phyloP scores from a whole-genome alignment of 1,140 invertebrate genomes.

The Cydia fagiglandana region DNA sequence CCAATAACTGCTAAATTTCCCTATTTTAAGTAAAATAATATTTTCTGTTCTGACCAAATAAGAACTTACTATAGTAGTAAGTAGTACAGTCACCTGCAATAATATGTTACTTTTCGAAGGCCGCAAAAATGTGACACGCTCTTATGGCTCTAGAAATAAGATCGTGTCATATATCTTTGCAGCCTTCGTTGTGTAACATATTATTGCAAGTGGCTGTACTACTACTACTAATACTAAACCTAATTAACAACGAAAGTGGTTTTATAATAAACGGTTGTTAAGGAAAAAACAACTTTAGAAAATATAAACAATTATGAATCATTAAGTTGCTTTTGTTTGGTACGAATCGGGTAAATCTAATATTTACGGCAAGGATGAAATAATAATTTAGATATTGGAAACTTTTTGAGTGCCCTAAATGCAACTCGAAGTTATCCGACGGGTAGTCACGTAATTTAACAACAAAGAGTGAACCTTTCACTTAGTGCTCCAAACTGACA shows the following conservation, averaged over 20 bases:
- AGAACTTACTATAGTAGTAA: background rate
- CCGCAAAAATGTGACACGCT: too few species aligned
- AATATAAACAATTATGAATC: background rate
- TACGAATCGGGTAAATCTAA: background rate
- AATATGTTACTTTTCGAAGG: too few species aligned
- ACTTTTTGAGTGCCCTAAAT: slow-evolving; percentile 17
- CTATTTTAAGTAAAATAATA: too few species aligned
- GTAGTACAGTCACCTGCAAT: background rate
- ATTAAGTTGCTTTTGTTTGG: background rate
- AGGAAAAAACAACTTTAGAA: background rate
- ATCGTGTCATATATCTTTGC: too few species aligned
- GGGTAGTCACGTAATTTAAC: slow-evolving; percentile 52
- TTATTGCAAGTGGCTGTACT: too few species aligned
- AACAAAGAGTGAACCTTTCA: slow-evolving; percentile 76
- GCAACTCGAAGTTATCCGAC: background rate
- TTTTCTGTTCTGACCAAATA: too few species aligned
- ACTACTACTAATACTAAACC: background rate
- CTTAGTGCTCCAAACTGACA: slow-evolving; percentile 73
- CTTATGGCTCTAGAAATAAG: too few species aligned
- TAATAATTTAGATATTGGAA: background rate
- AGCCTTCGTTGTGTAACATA: too few species aligned
- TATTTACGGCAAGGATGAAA: background rate
- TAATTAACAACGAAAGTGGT: background rate
- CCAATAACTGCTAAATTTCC: too few species aligned
- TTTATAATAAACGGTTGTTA: background rate